Evolutionary conservation across 2,113 vertebrate species (phyloP).

Genomic region (Plecturocebus donacophilus): DNA sequence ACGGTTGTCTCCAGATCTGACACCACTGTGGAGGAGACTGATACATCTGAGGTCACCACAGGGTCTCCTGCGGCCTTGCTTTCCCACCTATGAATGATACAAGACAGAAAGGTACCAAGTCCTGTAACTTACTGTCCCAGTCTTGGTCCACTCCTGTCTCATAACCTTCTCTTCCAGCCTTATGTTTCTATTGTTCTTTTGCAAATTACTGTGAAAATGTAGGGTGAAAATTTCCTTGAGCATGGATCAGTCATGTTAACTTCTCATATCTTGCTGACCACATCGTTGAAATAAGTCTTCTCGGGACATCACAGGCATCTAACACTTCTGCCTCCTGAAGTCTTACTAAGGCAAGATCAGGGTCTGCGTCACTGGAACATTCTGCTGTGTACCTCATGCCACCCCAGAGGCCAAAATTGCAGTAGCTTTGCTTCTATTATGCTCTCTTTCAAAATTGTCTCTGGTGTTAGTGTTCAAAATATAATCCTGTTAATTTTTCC

Average conservation of each 20-base stretch:
- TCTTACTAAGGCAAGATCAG: neutral
- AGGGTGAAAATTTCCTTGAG: neutral
- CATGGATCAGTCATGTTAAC: neutral
- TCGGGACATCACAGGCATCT: neutral
- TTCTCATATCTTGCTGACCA: neutral
- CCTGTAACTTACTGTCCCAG: neutral
- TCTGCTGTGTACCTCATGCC: neutral
- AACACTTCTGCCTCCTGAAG: neutral
- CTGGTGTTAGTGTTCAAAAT: neutral
- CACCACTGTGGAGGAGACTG: neutral
- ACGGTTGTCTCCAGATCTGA: neutral
- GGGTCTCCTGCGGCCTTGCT: neutral
- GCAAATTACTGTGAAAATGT: neutral
- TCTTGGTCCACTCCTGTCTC: neutral
- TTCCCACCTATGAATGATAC: neutral
- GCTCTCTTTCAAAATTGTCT: neutral
- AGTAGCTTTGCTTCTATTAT: neutral
- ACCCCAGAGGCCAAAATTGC: neutral
- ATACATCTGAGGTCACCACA: neutral
- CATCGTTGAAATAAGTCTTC: neutral
- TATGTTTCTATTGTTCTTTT: neutral
- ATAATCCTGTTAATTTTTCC: neutral
- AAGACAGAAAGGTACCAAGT: neutral
- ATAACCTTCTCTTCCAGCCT: neutral
- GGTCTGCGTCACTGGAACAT: neutral